A percentile compares a stretch with the other conserved stretches of the same genome.
Evolutionary conservation across 2,888 invertebrate species (phyloP).

Genomic region (Harpalus rubripes): DNA sequence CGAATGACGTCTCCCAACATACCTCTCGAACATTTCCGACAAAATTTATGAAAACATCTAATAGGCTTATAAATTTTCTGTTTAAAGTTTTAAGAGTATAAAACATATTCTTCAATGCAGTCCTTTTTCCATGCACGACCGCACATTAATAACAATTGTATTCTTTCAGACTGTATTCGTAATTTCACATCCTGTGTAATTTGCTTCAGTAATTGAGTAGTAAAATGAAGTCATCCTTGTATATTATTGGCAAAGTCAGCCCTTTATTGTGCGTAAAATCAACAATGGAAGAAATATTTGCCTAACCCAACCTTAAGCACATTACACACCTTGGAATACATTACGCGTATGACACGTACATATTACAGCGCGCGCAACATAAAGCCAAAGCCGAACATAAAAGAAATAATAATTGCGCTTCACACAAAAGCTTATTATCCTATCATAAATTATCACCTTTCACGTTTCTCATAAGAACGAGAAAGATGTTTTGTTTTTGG

Average conservation of each 20-base stretch:
- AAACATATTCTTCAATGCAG: too few relatives aligned
- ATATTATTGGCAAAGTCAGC: slow-evolving; percentile 27
- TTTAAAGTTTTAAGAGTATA: too few relatives aligned
- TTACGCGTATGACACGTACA: slow-evolving; percentile 46
- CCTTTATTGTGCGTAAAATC: slow-evolving; percentile 13
- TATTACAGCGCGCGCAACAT: slow-evolving; percentile 30
- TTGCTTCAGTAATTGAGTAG: not conserved
- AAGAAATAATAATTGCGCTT: slow-evolving; percentile 45
- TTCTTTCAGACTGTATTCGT: not conserved
- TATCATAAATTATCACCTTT: slow-evolving; percentile 50
- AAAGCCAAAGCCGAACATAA: slow-evolving; percentile 33
- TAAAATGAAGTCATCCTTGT: slow-evolving; percentile 23
- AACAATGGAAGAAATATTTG: slow-evolving; percentile 49
- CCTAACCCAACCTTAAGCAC: slow-evolving; percentile 22
- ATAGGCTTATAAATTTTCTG: too few relatives aligned
- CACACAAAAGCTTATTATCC: slow-evolving; percentile 50
- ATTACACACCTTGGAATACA: slow-evolving; percentile 44
- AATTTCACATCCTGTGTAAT: not conserved
- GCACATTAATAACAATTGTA: not conserved
- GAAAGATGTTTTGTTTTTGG: slow-evolving; percentile 26
- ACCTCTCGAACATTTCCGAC: too few relatives aligned
- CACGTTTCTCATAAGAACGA: slow-evolving; percentile 19
- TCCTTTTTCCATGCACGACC: not conserved
- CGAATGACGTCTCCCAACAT: too few relatives aligned
- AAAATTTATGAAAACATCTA: too few relatives aligned